Evolutionary conservation across 2,113 vertebrate species (phyloP), one percentile per base, ranked within the genome.

Genomic region (Ginglymostoma cirratum): DNA sequence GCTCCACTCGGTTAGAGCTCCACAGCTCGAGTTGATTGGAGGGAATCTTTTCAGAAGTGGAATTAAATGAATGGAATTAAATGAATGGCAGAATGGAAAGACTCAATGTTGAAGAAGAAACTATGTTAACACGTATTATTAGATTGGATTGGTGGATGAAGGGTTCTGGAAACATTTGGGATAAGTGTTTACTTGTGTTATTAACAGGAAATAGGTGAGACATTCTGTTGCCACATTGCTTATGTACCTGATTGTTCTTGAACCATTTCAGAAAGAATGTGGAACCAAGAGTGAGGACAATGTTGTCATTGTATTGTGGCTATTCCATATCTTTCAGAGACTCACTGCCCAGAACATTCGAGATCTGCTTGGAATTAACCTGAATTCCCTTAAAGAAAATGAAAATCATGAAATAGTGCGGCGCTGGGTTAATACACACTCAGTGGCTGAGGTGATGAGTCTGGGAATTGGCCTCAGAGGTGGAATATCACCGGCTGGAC

Each of bases 341-440:
- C 94, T 95, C 67, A 34, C 94, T 17, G 38, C 94, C 72, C 12
- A 27, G 24, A 38, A 95, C 6, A 2, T 95, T 6, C 38, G 94
- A 27, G 69, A 72, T 52, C 27, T 95, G 17, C 94, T 95, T 34
- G 94, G 94, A 95, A 48, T 5, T 17, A 95, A 95, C 69, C 94
- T 95, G 23, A 17, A 6, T 7, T 14, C 34, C 0, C 94, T 95
- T 48, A 95, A 95, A 72, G 8, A 34, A 0, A 72, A 95, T 52
- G 94, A 95, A 52, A 48, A 15, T 5, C 65, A 72, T 34, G 8
- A 2, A 34, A 30, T 95, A 15, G 94, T 95, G 45, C 67, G 3
- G 67, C 42, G 4, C 8, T 95, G 94, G 94, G 14, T 95, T 52
- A 72, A 52, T 12, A 0, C 94, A 45, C 94, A 95, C 42, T 3